A percentile compares a stretch with the other conserved stretches of the same genome.
phyloP scores from a whole-genome alignment of 2,888 invertebrate species.

The Brachynemurus nebulosus region DNA sequence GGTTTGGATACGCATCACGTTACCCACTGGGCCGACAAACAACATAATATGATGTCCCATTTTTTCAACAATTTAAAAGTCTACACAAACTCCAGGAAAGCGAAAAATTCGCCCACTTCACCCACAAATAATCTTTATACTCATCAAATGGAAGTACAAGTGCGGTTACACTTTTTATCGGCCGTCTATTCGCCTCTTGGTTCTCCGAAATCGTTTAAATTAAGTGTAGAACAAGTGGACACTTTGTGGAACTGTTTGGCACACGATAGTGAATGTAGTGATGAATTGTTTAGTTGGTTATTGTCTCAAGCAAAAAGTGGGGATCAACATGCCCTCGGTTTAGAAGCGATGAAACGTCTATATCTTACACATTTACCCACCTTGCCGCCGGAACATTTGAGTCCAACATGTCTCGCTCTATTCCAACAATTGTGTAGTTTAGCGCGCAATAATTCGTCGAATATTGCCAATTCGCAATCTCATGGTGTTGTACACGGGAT shows the following conservation, averaged over 20 bases:
- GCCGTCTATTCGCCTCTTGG: conserved; percentile 83
- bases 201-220: conserved; percentile 75
- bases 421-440: conserved; percentile 85
- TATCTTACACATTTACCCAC: conserved; percentile 83
- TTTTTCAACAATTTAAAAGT: conserved; percentile 79
- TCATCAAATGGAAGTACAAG: conserved; percentile 82
- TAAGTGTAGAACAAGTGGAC: conserved; percentile 80
- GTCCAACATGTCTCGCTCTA: conserved; percentile 79
- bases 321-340: conserved; percentile 80
- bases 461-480: conserved; percentile 36
- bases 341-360: conserved; percentile 75
- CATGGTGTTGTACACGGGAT: conserved; percentile 62
- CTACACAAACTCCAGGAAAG: conserved; percentile 39
- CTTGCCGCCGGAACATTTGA: conserved; percentile 75
- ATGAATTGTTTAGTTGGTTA: conserved; percentile 88
- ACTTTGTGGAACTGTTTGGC: conserved; percentile 85
- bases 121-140: conserved; percentile 36
- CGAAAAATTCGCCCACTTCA: conserved; percentile 20
- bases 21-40: conserved; percentile 86
- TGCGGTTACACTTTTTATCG: conserved; percentile 79
- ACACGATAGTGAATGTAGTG: conserved; percentile 70
- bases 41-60: conserved; percentile 84
- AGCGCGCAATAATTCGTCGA: conserved; percentile 65
- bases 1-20: conserved; percentile 77
- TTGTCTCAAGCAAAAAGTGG: conserved; percentile 83